Evolutionary conservation across 2,797 vertebrate species (phyloP).

Genomic region (Bovichtus diacanthus): DNA sequence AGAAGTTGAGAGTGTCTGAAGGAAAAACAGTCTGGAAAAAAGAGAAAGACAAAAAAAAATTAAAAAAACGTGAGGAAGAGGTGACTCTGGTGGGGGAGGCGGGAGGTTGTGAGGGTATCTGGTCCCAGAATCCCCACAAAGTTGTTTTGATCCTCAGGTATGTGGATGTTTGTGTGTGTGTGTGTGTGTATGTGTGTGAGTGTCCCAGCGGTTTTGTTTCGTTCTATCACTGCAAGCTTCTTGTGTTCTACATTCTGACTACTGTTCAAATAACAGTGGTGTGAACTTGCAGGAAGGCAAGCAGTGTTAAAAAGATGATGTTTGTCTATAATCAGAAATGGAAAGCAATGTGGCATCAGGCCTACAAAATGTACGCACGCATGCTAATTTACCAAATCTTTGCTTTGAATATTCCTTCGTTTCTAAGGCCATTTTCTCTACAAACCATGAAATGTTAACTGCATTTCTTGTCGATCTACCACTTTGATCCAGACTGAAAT

Average conservation of each 20-base stretch:
- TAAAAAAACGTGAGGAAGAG: not conserved
- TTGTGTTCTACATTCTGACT: constrained; percentile 2
- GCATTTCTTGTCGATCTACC: too few species aligned
- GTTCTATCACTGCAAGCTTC: constrained; percentile 2
- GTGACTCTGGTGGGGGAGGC: not conserved
- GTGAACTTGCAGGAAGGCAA: not conserved
- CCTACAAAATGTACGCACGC: not conserved
- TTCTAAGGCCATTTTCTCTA: not conserved
- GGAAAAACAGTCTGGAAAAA: constrained; percentile 11
- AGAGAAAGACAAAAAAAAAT: constrained; percentile 7
- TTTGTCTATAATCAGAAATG: not conserved
- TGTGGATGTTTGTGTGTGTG: not conserved
- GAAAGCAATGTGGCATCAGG: not conserved
- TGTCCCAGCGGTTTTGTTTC: constrained; percentile 10
- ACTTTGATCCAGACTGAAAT: too few species aligned
- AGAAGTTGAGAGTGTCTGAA: constrained; percentile 32
- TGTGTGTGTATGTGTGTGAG: not conserved
- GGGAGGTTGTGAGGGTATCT: constrained; percentile 9
- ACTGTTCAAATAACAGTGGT: constrained; percentile 4
- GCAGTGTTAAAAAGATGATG: not conserved
- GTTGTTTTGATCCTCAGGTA: constrained; percentile 42
- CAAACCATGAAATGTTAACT: too few species aligned
- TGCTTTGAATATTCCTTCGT: too few species aligned
- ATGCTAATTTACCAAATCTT: not conserved
- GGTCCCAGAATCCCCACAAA: constrained; percentile 18